phyloP scores from a whole-genome alignment of 2,113 vertebrate genomes.

The Tychaedon coryphoeus region DNA sequence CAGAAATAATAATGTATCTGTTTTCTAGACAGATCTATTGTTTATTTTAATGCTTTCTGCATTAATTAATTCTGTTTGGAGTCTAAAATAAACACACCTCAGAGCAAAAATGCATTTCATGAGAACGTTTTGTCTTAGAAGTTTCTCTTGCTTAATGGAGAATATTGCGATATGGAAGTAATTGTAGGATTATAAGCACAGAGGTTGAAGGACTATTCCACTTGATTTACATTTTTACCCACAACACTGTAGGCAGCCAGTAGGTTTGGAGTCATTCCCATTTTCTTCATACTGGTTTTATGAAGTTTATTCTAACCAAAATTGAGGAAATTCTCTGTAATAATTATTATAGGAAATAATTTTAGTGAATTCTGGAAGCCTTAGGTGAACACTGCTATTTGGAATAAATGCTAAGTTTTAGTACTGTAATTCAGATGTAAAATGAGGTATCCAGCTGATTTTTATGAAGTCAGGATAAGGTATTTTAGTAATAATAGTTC shows the following conservation, averaged over 20 bases:
- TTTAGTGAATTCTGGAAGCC: neutral
- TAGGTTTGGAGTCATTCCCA: neutral
- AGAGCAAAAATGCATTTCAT: neutral
- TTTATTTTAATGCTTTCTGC: slow-evolving; percentile 16
- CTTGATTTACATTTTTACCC: slow-evolving; percentile 15
- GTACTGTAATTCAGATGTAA: neutral
- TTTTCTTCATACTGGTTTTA: slow-evolving; percentile 18
- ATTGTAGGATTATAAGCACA: neutral
- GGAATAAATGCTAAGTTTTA: neutral
- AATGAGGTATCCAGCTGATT: neutral
- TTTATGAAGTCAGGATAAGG: neutral
- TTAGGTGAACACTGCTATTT: neutral
- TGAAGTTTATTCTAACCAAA: slow-evolving; percentile 8
- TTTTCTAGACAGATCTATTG: neutral
- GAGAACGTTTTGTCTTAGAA: neutral
- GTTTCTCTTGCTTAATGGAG: neutral
- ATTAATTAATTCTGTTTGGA: neutral
- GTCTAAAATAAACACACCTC: slow-evolving; percentile 12
- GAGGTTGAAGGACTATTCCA: neutral
- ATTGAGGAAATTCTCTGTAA: neutral
- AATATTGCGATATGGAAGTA: neutral
- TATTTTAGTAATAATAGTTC: neutral
- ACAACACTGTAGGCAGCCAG: neutral
- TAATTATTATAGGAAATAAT: slow-evolving; percentile 1
- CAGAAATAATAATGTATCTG: neutral